Conservation (phyloP, 2,888 invertebrate genomes). For the Agrochola lychnidis region DNA sequence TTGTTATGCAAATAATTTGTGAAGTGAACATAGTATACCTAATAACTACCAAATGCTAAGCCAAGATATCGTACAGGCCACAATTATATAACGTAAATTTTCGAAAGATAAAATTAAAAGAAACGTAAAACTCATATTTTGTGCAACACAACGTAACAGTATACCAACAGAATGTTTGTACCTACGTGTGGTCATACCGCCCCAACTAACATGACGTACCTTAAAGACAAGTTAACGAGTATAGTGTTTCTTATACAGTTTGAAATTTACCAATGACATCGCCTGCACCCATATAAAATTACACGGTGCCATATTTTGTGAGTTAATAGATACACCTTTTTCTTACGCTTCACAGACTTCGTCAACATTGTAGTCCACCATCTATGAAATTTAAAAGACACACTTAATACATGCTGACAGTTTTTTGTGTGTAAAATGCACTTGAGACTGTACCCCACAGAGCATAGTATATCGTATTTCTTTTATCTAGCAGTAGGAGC, state of each 20-base stretch:
- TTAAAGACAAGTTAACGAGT: constrained; percentile 73
- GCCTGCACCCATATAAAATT: constrained; percentile 83
- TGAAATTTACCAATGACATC: constrained; percentile 86
- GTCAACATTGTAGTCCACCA: constrained; percentile 79
- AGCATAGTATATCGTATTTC: constrained; percentile 71
- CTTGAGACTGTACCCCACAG: constrained; percentile 64
- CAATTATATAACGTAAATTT: background rate
- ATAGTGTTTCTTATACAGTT: constrained; percentile 83
- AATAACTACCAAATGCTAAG: background rate
- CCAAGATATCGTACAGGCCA: background rate
- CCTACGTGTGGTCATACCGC: constrained; percentile 78
- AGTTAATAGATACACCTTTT: constrained; percentile 84
- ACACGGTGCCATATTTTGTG: constrained; percentile 84
- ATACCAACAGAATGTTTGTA: constrained; percentile 73
- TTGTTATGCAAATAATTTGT: background rate
- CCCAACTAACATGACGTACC: constrained; percentile 70
- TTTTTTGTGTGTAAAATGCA: constrained; percentile 80
- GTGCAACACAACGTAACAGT: constrained; percentile 70
- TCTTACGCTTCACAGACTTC: constrained; percentile 80
- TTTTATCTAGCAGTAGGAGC: constrained; percentile 65
- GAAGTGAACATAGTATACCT: background rate
- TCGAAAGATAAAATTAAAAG: constrained; percentile 26
- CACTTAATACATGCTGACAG: constrained; percentile 82
- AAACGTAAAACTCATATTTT: constrained; percentile 27
- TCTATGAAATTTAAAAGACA: constrained; percentile 82